Base-by-base conservation (phyloP, 2,888 invertebrate genomes). In the Proisotoma minuta region DNA sequence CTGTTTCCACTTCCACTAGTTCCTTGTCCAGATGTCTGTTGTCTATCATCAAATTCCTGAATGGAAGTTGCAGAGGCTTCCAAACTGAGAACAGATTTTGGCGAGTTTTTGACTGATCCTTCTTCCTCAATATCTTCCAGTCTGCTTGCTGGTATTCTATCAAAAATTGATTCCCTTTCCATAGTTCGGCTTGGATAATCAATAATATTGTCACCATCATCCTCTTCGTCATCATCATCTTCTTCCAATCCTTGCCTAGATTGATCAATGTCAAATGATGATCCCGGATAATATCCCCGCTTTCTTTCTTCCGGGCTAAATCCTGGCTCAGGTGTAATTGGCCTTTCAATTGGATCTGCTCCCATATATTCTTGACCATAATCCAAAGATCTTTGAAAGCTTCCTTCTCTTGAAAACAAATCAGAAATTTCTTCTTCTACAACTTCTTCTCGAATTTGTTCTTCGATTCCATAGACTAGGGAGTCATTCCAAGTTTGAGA, bases 51-150 rank as follows among this genome's bases (percentile, higher is more conserved):
- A 43, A 43, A 43, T n/a, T 43, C 43, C 10, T 18, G 5, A n/a
- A 43, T 43, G 5, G 43, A 43, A 15, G 43, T 43, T 5, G 43
- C 43, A 43, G 18, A 18, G 5, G 18, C 88, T 84, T n/a, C 89
- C 85, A 57, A 89, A 86, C 62, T 91, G 72, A 89, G 86, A 78
- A 93, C 92, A 73, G 89, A 92, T 75, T 95, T 95, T 0, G 95
- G 95, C 1, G 94, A 89, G 75, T 93, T 94, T 5, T 92, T 91
- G 65, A 88, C 87, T 1, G 92, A 92, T 75, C 92, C 92, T 74
- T 91, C 71, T 40, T 73, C 73, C 34, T 73, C 73, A 79, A 92
- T 91, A 48, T 92, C 93, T 63, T 50, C 56, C 15, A 56, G 43
- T 22, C 56, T 10, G 10, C n/a, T 15, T 10, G 47, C n/a, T 2